Conservation (phyloP, 2,797 vertebrate species). For the Esox masquinongy region DNA sequence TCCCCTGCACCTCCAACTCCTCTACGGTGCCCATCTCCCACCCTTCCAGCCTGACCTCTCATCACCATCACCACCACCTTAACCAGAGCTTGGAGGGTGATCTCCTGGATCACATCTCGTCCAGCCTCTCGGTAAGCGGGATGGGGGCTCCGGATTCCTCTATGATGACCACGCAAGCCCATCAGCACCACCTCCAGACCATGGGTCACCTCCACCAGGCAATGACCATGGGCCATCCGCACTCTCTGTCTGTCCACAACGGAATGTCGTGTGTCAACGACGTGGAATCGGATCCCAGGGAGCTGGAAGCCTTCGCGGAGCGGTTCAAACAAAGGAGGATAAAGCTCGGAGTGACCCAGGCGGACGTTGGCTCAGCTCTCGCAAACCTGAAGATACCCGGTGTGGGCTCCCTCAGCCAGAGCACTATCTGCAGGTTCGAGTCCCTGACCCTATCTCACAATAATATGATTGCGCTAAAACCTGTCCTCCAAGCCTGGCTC, state of each 20-base stretch:
- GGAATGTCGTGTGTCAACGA: slow-evolving; percentile 83
- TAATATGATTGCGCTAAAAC: slow-evolving; percentile 96
- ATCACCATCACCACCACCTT: slow-evolving; percentile 68
- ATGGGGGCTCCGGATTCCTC: slow-evolving; percentile 82
- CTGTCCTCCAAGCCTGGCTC: slow-evolving; percentile 91
- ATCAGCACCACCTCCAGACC: slow-evolving; percentile 85
- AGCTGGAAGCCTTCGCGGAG: slow-evolving; percentile 94
- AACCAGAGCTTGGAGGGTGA: slow-evolving; percentile 89
- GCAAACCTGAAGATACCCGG: slow-evolving; percentile 92
- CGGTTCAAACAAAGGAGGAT: slow-evolving; percentile 90
- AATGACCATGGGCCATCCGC: slow-evolving; percentile 83
- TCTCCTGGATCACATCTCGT: slow-evolving; percentile 90
- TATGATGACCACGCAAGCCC: slow-evolving; percentile 77
- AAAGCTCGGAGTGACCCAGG: slow-evolving; percentile 91
- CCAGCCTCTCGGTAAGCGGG: slow-evolving; percentile 80
- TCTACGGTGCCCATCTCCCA: slow-evolving; percentile 83
- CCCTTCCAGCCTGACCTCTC: slow-evolving; percentile 74
- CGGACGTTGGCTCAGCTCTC: slow-evolving; percentile 88
- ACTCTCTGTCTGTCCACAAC: slow-evolving; percentile 76
- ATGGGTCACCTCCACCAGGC: slow-evolving; percentile 90
- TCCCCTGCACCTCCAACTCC: slow-evolving; percentile 85
- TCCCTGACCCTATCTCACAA: slow-evolving; percentile 95
- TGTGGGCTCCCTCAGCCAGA: slow-evolving; percentile 93
- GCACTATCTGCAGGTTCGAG: slow-evolving; percentile 97
- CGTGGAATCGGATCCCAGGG: slow-evolving; percentile 89